These are phyloP conservation scores for Nansenia antarctica DNA, from an alignment of 2,113 vertebrate species.

Conservation along the genomic window DNA sequence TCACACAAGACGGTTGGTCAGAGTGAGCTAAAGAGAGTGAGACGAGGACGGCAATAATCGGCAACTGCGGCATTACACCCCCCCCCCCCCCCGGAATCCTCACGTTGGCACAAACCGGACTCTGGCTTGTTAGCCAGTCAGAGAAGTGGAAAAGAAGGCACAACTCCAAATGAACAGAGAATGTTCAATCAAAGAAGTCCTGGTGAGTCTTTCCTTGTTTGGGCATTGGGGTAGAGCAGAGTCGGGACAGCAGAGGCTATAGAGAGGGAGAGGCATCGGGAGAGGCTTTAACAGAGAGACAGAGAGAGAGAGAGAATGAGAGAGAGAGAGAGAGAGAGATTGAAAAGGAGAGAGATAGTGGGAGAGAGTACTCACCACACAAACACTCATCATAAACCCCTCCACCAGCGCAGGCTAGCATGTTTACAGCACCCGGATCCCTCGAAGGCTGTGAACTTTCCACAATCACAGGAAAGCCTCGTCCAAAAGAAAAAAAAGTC, in stretches of 20 bases:
- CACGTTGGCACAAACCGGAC: conserved; percentile 15
- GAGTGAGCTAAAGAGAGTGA: conserved; percentile 26
- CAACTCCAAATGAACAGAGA: conserved; percentile 30
- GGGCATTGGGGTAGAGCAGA: conserved; percentile 65
- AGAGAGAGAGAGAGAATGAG: neutral
- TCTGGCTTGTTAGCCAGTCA: conserved; percentile 15
- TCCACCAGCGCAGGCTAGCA: conserved; percentile 28
- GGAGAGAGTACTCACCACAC: conserved; percentile 54
- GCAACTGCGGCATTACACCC: conserved; percentile 2
- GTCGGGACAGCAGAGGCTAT: conserved; percentile 30
- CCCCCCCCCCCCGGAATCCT: conserved; percentile 14
- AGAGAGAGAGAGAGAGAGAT: neutral
- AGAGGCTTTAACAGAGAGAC: conserved; percentile 1
- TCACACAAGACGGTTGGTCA: conserved; percentile 41
- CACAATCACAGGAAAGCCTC: conserved; percentile 67
- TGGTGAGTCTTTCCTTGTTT: conserved; percentile 60
- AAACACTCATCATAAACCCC: conserved; percentile 42
- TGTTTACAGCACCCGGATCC: conserved; percentile 59
- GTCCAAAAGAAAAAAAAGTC: conserved; percentile 16
- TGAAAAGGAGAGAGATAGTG: conserved; percentile 1
- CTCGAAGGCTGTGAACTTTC: conserved; percentile 53
- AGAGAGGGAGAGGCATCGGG: neutral
- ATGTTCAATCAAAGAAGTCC: conserved; percentile 25
- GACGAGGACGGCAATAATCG: conserved; percentile 22
- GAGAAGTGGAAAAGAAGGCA: neutral